Percentiles rank a stretch among this genome's conserved stretches.
Conservation (phyloP, 2,888 invertebrate species). For the Crossocerus cetratus region DNA sequence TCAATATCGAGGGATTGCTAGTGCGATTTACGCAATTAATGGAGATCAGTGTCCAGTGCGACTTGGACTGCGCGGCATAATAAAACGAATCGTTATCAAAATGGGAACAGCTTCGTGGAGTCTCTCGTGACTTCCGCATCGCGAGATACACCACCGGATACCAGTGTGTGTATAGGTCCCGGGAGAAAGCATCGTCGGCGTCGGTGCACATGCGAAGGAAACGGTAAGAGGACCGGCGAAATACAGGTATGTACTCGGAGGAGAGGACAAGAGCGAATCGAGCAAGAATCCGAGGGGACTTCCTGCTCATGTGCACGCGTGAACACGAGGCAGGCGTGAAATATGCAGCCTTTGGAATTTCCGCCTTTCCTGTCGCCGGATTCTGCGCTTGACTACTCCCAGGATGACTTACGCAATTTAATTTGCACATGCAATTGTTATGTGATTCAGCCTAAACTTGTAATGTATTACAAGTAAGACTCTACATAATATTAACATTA, state of each 20-base stretch:
- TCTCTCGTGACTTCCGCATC: not conserved
- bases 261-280: not conserved
- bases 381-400: too few species aligned
- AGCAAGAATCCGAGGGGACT: not conserved
- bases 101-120: conserved; percentile 9
- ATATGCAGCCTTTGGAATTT: not conserved
- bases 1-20: not conserved
- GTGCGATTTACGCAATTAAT: not conserved
- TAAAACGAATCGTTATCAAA: conserved; percentile 13
- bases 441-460: too few species aligned
- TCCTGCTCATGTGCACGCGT: conserved; percentile 1
- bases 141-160: too few species aligned
- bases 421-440: not conserved
- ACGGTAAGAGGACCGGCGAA: not conserved
- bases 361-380: conserved; percentile 4
- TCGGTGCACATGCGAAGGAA: conserved; percentile 1
- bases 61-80: not conserved
- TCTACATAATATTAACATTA: too few species aligned
- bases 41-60: not conserved
- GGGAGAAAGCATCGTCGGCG: conserved; percentile 41
- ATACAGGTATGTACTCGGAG: too few species aligned
- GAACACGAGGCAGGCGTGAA: not conserved
- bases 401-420: too few species aligned
- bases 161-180: conserved; percentile 23
- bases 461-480: too few species aligned